Conservation (phyloP, 2,888 invertebrate genomes). For the Chesias legatella region DNA sequence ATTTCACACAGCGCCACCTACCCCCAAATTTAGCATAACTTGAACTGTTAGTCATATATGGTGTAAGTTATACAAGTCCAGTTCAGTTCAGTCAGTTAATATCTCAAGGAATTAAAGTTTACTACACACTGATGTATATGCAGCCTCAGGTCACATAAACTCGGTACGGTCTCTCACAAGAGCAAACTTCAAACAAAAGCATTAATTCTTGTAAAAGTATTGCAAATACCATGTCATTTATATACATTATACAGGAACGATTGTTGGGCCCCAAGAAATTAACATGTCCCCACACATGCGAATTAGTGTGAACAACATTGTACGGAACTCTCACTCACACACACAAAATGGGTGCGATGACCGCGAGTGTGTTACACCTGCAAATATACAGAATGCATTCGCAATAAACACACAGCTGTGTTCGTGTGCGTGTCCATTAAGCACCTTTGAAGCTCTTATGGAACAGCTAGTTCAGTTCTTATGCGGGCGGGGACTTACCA, state of each 20-base stretch:
- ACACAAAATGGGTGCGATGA: slow-evolving; percentile 53
- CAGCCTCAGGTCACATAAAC: slow-evolving; percentile 1
- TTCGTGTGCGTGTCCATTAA: slow-evolving; percentile 53
- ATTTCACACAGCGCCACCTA: no score
- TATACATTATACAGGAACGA: slow-evolving; percentile 35
- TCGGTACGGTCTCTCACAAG: slow-evolving; percentile 11
- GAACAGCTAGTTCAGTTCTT: slow-evolving; percentile 21
- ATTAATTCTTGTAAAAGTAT: slow-evolving; percentile 38
- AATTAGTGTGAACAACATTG: slow-evolving; percentile 19
- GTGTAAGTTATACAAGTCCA: no score
- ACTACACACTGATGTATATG: neutral
- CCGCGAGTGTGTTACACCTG: slow-evolving; percentile 71
- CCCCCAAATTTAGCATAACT: no score
- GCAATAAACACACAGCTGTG: slow-evolving; percentile 48
- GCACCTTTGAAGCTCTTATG: slow-evolving; percentile 40
- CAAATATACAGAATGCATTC: slow-evolving; percentile 60
- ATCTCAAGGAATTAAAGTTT: no score
- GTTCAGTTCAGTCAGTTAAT: no score
- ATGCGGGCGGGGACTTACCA: slow-evolving; percentile 9
- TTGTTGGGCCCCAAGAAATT: slow-evolving; percentile 62
- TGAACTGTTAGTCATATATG: no score
- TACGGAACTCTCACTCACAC: slow-evolving; percentile 20
- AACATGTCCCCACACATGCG: slow-evolving; percentile 51
- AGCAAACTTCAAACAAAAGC: slow-evolving; percentile 26
- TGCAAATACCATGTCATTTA: slow-evolving; percentile 42